These are phyloP conservation scores for Caenorhabditis macrosperma DNA, from an alignment of 2,888 invertebrate genomes.

Conservation along the genomic window DNA sequence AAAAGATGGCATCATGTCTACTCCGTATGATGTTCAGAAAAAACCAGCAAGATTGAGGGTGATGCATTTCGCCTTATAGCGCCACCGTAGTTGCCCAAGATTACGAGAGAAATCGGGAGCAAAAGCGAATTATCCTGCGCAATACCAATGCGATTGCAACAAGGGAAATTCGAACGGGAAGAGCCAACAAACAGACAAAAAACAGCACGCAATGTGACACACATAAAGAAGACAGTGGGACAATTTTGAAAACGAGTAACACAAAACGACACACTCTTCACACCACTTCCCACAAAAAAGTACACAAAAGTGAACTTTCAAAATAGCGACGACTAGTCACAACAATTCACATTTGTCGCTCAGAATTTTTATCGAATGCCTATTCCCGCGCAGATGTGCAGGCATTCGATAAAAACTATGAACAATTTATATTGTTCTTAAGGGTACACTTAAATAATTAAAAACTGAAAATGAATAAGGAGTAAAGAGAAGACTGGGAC, in stretches of 20 bases:
- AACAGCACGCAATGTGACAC: slow-evolving; percentile 41
- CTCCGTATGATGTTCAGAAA: slow-evolving; percentile 25
- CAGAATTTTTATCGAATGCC: neutral
- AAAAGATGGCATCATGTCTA: slow-evolving; percentile 6
- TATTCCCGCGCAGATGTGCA: neutral
- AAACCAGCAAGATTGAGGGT: slow-evolving; percentile 62
- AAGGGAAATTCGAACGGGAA: slow-evolving; percentile 37
- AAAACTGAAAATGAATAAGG: neutral
- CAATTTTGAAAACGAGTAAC: slow-evolving; percentile 16
- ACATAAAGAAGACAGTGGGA: slow-evolving; percentile 12
- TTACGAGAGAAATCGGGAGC: slow-evolving; percentile 17
- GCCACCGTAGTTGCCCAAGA: slow-evolving; percentile 57
- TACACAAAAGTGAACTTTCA: slow-evolving; percentile 2
- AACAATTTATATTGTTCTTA: neutral
- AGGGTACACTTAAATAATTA: neutral
- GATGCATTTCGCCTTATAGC: slow-evolving; percentile 63
- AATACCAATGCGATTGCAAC: neutral
- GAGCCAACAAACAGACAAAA: slow-evolving; percentile 58
- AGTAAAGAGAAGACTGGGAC: neutral
- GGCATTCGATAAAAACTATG: neutral
- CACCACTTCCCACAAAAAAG: slow-evolving; percentile 13
- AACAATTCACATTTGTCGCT: slow-evolving; percentile 1
- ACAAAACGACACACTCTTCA: slow-evolving; percentile 29
- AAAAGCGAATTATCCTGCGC: slow-evolving; percentile 8
- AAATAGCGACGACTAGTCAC: slow-evolving; percentile 43